These are phyloP conservation scores for Paedocypris sp. DNA, from an alignment of 2,113 vertebrate species.

Conservation along the genomic window DNA sequence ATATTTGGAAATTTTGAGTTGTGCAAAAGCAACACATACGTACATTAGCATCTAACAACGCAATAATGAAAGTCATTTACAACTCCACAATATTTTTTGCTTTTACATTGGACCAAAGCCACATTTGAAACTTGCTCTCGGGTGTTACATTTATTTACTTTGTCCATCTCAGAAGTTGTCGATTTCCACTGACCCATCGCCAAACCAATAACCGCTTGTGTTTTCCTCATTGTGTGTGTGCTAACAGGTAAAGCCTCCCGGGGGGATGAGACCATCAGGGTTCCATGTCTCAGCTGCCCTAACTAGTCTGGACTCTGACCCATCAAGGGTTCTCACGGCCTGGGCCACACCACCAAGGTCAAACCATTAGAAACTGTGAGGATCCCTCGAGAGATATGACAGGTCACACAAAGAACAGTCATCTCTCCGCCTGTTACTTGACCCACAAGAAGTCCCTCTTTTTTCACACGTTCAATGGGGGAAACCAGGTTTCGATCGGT, in stretches of 20 bases:
- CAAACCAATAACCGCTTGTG: too few species aligned
- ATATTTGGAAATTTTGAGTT: too few species aligned
- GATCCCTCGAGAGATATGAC: not conserved
- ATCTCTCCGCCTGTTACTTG: not conserved
- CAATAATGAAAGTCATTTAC: too few species aligned
- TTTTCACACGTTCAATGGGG: not conserved
- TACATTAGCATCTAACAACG: too few species aligned
- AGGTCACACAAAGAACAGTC: not conserved
- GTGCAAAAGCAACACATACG: too few species aligned
- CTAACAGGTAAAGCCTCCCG: not conserved
- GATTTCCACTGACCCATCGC: too few species aligned
- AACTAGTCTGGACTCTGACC: not conserved
- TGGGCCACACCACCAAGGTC: not conserved
- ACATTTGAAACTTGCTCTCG: too few species aligned
- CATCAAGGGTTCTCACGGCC: slow-evolving; percentile 1
- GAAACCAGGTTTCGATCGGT: too few species aligned
- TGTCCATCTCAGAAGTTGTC: too few species aligned
- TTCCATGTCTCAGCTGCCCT: slow-evolving; percentile 6
- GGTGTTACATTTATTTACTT: too few species aligned
- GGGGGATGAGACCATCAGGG: not conserved
- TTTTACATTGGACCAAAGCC: too few species aligned
- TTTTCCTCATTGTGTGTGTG: not conserved
- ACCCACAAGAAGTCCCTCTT: not conserved
- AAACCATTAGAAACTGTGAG: not conserved
- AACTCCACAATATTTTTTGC: too few species aligned